phyloP scores from a whole-genome alignment of 2,797 vertebrate species.

The Amblyraja radiata region DNA sequence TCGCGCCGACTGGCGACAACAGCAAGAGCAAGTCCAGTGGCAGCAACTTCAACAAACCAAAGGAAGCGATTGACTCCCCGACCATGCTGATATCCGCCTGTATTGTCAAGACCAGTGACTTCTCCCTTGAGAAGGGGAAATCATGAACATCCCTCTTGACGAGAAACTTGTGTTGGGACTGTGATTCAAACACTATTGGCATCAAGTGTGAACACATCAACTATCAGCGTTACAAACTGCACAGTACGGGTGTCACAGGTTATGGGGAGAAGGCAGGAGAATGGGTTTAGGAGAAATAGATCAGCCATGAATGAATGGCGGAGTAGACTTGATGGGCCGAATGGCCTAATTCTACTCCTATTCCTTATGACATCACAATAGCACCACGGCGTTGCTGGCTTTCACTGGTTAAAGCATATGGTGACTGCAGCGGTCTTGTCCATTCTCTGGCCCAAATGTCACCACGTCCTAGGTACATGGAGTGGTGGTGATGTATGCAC shows the following conservation, averaged over 20 bases:
- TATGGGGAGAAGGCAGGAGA: no score
- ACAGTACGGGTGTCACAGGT: background rate
- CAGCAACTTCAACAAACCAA: conserved; percentile 43
- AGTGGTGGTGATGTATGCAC: background rate
- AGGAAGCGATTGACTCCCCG: conserved; percentile 37
- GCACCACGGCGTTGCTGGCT: background rate
- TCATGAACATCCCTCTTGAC: conserved; percentile 49
- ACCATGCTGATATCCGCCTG: conserved; percentile 63
- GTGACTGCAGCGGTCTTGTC: background rate
- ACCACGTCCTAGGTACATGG: background rate
- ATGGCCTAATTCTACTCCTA: no score
- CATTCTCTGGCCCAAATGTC: background rate
- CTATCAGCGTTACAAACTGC: background rate
- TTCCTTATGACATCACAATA: no score
- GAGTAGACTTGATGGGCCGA: no score
- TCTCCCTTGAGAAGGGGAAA: conserved; percentile 56
- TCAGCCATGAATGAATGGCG: no score
- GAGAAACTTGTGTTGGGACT: background rate
- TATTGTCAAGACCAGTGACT: conserved; percentile 61
- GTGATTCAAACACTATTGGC: background rate
- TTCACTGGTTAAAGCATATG: background rate
- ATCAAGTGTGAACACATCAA: background rate
- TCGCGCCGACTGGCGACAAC: conserved; percentile 60
- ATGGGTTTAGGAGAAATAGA: no score
- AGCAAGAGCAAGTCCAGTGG: conserved; percentile 57